Evolutionary conservation across 2,797 vertebrate species (phyloP).

Genomic region (Botia almorhae): DNA sequence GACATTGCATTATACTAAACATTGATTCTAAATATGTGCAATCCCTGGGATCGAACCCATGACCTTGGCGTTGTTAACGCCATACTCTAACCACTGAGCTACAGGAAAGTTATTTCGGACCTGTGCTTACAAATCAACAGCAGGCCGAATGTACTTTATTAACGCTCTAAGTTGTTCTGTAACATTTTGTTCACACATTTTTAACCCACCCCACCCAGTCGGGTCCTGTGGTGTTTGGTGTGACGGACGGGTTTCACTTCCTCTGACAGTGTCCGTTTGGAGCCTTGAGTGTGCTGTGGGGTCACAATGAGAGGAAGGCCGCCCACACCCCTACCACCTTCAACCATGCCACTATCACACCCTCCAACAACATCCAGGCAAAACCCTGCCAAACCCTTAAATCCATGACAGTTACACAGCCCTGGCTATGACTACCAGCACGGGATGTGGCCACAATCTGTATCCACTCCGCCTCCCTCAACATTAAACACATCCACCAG

Average conservation of each 20-base stretch:
- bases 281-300: constrained; percentile 53
- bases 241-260: constrained; percentile 58
- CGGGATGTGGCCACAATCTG: constrained; percentile 59
- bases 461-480: constrained; percentile 23
- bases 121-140: constrained; percentile 22
- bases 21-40: too few relatives aligned
- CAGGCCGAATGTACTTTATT: background rate
- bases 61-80: too few relatives aligned
- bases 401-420: constrained; percentile 51
- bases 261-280: constrained; percentile 52
- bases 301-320: constrained; percentile 58
- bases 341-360: constrained; percentile 1
- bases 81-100: too few relatives aligned
- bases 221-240: constrained; percentile 6
- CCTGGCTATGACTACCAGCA: constrained; percentile 42
- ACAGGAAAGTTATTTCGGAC: background rate
- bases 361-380: constrained; percentile 18
- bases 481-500: constrained; percentile 48
- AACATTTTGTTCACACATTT: background rate
- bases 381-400: constrained; percentile 52
- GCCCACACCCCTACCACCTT: background rate
- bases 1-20: too few relatives aligned
- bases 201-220: background rate
- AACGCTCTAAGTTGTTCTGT: background rate
- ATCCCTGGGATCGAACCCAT: too few relatives aligned